A percentile compares a stretch with the other conserved stretches of the same genome.
Evolutionary conservation across 2,113 vertebrate species (phyloP).

Genomic region (Sitta europaea): DNA sequence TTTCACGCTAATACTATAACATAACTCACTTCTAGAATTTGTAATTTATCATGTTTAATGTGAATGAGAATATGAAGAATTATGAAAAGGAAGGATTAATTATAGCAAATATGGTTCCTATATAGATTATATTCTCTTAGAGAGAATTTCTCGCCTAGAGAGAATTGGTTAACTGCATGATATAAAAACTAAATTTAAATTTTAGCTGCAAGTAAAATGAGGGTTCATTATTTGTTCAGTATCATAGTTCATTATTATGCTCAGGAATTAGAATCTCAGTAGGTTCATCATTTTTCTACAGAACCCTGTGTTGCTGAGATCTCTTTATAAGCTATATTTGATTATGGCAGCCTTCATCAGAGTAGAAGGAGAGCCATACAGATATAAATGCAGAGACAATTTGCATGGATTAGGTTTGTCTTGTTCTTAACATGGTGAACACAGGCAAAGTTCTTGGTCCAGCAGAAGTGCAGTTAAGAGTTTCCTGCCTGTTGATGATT

Average conservation of each 20-base stretch:
- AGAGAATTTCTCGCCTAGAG: no score
- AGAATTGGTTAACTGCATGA: not conserved
- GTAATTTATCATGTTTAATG: not conserved
- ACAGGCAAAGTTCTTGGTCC: not conserved
- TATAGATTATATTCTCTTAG: not conserved
- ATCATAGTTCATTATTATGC: not conserved
- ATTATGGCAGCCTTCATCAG: not conserved
- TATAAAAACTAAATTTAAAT: not conserved
- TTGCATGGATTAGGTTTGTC: not conserved
- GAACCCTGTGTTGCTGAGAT: not conserved
- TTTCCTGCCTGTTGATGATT: not conserved
- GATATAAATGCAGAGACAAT: not conserved
- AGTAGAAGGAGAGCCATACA: not conserved
- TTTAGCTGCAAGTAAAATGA: not conserved
- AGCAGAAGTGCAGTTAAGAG: rapidly evolving
- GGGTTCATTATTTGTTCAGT: not conserved
- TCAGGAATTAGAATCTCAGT: not conserved
- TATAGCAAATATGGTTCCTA: not conserved
- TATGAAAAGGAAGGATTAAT: not conserved
- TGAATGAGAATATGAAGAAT: not conserved
- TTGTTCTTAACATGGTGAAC: not conserved
- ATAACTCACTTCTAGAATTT: not conserved
- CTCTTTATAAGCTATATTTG: not conserved
- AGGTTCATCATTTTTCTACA: not conserved
- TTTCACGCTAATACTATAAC: not conserved